phyloP scores from a whole-genome alignment of 2,888 invertebrate species.

The Portevinia maculata region DNA sequence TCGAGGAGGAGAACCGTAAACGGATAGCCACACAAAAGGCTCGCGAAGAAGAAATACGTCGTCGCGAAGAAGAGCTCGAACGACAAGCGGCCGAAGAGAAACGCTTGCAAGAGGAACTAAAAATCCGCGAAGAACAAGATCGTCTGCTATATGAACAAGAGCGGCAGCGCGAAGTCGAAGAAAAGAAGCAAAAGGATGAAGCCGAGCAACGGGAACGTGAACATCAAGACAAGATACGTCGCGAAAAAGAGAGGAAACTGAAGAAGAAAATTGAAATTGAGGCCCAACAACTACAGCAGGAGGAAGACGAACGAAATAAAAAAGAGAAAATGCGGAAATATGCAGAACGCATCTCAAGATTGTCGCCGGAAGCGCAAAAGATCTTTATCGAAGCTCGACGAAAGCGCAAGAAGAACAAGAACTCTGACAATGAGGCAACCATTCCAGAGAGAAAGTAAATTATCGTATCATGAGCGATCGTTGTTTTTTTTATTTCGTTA shows the following conservation, averaged over 20 bases:
- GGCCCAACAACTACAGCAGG: conserved; percentile 75
- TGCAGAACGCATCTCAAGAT: conserved; percentile 77
- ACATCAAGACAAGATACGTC: conserved; percentile 46
- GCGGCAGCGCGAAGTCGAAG: conserved; percentile 77
- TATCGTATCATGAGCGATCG: conserved; percentile 30
- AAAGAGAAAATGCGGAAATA: conserved; percentile 77
- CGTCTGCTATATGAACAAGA: conserved; percentile 76
- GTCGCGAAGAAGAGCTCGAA: conserved; percentile 77
- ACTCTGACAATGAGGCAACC: conserved; percentile 69
- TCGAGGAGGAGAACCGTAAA: conserved; percentile 78
- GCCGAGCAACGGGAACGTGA: conserved; percentile 49
- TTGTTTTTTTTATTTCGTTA: conserved; percentile 16
- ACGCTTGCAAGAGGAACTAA: conserved; percentile 77
- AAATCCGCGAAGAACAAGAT: conserved; percentile 77
- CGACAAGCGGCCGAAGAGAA: conserved; percentile 79
- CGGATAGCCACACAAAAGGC: conserved; percentile 77
- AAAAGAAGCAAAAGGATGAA: conserved; percentile 75
- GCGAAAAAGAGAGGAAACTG: conserved; percentile 54
- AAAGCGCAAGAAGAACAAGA: conserved; percentile 77
- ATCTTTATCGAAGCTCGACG: conserved; percentile 79
- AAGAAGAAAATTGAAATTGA: conserved; percentile 73
- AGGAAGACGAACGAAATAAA: conserved; percentile 75
- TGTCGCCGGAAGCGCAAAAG: conserved; percentile 79
- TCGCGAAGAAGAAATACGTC: conserved; percentile 79
- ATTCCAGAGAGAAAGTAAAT: conserved; percentile 74